Base-by-base conservation (phyloP, 2,888 invertebrate genomes). In the Ormyrus rosae region DNA sequence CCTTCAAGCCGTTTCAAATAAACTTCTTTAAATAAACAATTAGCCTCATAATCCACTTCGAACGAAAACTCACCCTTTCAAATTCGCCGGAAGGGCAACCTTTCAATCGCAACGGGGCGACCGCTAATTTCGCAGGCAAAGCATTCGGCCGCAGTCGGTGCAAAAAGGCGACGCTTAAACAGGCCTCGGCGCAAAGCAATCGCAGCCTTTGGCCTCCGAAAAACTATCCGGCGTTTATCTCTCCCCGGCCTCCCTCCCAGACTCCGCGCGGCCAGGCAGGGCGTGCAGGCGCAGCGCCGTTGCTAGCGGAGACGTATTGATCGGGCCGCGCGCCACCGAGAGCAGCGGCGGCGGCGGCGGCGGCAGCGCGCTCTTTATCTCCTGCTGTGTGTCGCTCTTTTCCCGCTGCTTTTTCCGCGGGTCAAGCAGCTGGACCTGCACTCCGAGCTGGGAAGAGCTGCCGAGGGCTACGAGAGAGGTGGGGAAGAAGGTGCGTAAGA, bases 291-390 rank as follows among this genome's bases (percentile, higher is more conserved):
- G 64, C 56, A 11, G 50, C 45, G 79, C 50, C 82, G 77, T 55
- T 74, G 51, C 77, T 84, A 85, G 85, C 84, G 83, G 81, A 83
- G 86, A 86, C 87, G 89, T 90, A 90, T 90, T 90, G 90, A 90
- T 90, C 90, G 82, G 71, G 87, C 85, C 84, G 84, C 84, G 86
- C 87, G 84, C 84, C 86, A 84, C 48, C 84, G 11, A 55, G 60
- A 58, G 53, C 63, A 58, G 53, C 63, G 55, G 63, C 67, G 70
- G 63, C 74, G 79, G 63, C 65, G n/a, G 9, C 34, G 55, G 45
- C 46, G 3, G 51, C 19, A 6, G n/a, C 53, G 19, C 56, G 6
- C 51, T 51, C 45, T 34, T 13, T 10, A 19, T 19, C 19, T 19
- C 19, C 9, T 6, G 56, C 6, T 46, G 6, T n/a, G 19, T 46